Percentiles rank a stretch among this genome's conserved stretches.
Conservation (phyloP, 1,140 invertebrate species). For the Ylistrum balloti region DNA sequence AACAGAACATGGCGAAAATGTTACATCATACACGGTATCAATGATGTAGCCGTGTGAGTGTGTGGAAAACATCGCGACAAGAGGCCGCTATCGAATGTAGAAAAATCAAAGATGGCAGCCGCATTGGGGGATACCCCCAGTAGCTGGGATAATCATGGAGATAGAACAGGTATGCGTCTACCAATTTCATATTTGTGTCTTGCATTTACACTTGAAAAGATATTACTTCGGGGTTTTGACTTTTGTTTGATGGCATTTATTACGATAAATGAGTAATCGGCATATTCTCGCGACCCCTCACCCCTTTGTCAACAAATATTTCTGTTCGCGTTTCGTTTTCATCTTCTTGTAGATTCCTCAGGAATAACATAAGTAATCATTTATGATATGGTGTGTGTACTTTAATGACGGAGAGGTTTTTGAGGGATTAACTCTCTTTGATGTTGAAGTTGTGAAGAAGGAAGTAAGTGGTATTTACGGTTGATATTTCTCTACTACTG, state of each 20-base stretch:
- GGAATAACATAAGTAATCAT: not conserved
- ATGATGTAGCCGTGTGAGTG: conserved; percentile 57
- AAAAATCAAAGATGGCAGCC: conserved; percentile 70
- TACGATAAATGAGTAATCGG: conserved; percentile 40
- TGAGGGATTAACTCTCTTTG: not conserved
- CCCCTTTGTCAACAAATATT: conserved; percentile 34
- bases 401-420: not conserved
- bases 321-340: conserved; percentile 26
- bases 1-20: conserved; percentile 49
- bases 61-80: conserved; percentile 65
- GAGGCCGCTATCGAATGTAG: conserved; percentile 69
- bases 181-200: conserved; percentile 42
- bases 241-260: not conserved
- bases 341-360: not conserved
- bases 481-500: not conserved
- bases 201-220: conserved; percentile 49
- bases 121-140: conserved; percentile 67
- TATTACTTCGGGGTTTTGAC: conserved; percentile 46
- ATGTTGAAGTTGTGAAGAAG: not conserved
- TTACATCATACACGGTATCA: conserved; percentile 42
- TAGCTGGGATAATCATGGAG: conserved; percentile 64
- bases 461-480: not conserved
- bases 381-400: not conserved
- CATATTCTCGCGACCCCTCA: not conserved
- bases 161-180: conserved; percentile 61